phyloP scores from a whole-genome alignment of 30 jellyfish, hydroid and myxozoan species.

The Mastigias papua region DNA sequence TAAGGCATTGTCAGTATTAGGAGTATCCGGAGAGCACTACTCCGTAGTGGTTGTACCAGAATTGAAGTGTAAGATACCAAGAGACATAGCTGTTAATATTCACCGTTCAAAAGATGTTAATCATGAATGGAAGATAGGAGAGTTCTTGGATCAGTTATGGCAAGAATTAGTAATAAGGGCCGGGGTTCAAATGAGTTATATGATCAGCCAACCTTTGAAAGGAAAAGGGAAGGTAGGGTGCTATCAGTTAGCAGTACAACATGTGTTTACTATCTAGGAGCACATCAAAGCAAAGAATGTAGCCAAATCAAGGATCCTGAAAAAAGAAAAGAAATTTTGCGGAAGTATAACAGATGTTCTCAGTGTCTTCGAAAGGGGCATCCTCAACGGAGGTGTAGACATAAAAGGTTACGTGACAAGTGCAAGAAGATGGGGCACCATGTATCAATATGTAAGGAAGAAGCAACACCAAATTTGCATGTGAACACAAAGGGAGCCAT shows the following conservation, averaged over 20 bases:
- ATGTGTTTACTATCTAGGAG: conserved; percentile 53
- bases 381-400: conserved; percentile 26
- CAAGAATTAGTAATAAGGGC: conserved; percentile 20
- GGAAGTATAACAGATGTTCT: conserved; percentile 39
- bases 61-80: conserved; percentile 2
- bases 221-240: conserved; percentile 25
- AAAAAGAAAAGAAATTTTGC: conserved; percentile 31
- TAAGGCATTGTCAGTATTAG: conserved; percentile 39
- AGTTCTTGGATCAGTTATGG: conserved; percentile 40
- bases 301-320: conserved; percentile 22
- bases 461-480: conserved; percentile 4
- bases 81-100: conserved; percentile 17
- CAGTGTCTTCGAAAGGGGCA: conserved; percentile 54
- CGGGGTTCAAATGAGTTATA: conserved; percentile 21
- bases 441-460: conserved; percentile 33
- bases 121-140: conserved; percentile 57
- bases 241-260: conserved; percentile 20
- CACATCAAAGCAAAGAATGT: conserved; percentile 34
- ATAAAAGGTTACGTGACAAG: conserved; percentile 12
- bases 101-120: conserved; percentile 31
- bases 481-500: conserved; percentile 51
- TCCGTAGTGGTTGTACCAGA: conserved; percentile 37
- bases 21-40: conserved; percentile 32
- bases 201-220: conserved; percentile 26
- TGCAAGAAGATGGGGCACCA: conserved; percentile 51